phyloP scores from a whole-genome alignment of 2,113 vertebrate genomes.

The Cariama cristata region DNA sequence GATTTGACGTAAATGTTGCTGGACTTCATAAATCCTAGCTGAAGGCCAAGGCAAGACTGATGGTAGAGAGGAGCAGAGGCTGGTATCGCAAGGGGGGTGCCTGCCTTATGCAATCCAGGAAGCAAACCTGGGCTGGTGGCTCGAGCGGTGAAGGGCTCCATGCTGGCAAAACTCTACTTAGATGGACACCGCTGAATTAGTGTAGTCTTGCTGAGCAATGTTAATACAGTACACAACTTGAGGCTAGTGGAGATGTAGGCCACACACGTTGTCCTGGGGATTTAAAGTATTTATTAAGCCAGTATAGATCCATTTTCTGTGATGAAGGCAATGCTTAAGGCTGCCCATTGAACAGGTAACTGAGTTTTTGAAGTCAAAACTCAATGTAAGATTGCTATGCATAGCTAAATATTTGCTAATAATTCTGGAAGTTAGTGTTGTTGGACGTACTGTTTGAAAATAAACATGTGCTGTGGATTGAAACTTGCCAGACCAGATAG shows the following conservation, averaged over 20 bases:
- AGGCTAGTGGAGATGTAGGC: background rate
- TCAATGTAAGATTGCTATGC: background rate
- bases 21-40: background rate
- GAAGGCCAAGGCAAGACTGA: background rate
- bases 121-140: background rate
- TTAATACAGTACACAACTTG: background rate
- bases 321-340: background rate
- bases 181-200: background rate
- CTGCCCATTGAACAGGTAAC: background rate
- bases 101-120: background rate
- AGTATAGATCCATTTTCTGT: background rate
- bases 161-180: background rate
- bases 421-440: background rate
- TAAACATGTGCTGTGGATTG: background rate
- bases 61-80: background rate
- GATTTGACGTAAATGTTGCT: slow-evolving; percentile 1
- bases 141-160: background rate
- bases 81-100: background rate
- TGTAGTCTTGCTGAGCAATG: background rate
- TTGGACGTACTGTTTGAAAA: background rate
- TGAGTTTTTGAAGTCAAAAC: background rate
- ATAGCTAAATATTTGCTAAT: background rate
- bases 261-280: fast-evolving
- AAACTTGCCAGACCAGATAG: background rate
- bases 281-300: background rate